Base-by-base conservation (phyloP, 1,140 invertebrate species). In the Calliopsis andreniformis region DNA sequence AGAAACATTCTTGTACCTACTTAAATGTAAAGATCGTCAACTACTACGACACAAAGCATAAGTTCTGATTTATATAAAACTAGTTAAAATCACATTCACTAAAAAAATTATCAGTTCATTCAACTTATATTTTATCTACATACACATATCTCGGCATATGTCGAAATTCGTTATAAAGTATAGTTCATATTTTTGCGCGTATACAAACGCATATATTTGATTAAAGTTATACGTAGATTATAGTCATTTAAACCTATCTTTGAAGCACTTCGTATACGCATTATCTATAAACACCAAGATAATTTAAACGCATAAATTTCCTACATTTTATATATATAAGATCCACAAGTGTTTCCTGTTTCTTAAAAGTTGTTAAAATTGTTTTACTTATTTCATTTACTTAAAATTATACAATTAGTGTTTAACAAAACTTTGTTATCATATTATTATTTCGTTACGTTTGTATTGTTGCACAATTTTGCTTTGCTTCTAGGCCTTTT, bases 211-310 rank as follows among this genome's bases (percentile, higher is more conserved):
- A 35, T 10, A 30, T 49, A 23, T 62, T 32, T 51, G 18, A 62
- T 28, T 32, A 51, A 62, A 43, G 7, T 12, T 32, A 45, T 23
- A 18, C 58, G 12, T 20, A 5, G 23, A n/a, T 42, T 10, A 61
- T 23, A 61, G 20, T 61, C 20, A 42, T 8, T 10, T 28, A 5
- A 12, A 67, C 23, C 51, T 51, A 53, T 53, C 35, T 0, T 53
- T 53, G 23, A 53, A n/a, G n/a, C 63, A 67, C 63, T 0, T 8
- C 35, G 8, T 32, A 56, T 42, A 55, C 25, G 12, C 7, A 28
- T 45, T 58, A 69, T 69, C 67, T 58, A 1, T 20, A 10, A 25
- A 69, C 18, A n/a, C n/a, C n/a, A 18, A 10, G 39, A 69, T 69
- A 58, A 58, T 58, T 43, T 7, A 18, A 3, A 69, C 20, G 18